These are phyloP conservation scores for Emydoidea blandingii DNA, from an alignment of 2,797 vertebrate genomes.

Conservation along the genomic window DNA sequence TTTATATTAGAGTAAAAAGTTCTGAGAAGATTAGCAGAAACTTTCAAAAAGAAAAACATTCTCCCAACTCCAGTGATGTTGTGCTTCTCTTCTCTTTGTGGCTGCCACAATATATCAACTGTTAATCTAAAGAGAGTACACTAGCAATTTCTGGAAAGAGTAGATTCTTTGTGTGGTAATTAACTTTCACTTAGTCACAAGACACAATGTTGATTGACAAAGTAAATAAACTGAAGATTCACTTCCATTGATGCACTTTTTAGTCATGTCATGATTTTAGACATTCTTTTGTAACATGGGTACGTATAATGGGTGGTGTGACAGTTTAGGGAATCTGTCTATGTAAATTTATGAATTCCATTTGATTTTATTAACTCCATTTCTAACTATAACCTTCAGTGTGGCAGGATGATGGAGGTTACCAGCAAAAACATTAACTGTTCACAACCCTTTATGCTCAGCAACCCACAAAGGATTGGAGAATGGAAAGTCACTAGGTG, in stretches of 20 bases:
- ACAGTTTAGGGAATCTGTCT: background rate
- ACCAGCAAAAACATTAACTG: background rate
- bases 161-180: background rate
- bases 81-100: background rate
- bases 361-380: background rate
- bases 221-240: background rate
- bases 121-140: background rate
- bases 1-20: background rate
- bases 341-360: background rate
- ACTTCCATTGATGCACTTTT: background rate
- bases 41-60: background rate
- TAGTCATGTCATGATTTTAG: background rate
- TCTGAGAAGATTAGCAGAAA: background rate
- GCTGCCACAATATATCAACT: background rate
- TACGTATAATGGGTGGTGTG: accelerated
- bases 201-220: background rate
- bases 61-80: accelerated
- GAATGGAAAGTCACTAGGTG: background rate
- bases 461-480: background rate
- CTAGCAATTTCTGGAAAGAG: background rate
- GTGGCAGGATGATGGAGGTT: background rate
- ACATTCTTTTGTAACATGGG: background rate
- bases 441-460: background rate
- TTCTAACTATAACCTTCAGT: background rate
- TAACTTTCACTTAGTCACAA: background rate